These are phyloP conservation scores for Phainopepla nitens DNA, from an alignment of 2,113 vertebrate genomes.

Conservation along the genomic window DNA sequence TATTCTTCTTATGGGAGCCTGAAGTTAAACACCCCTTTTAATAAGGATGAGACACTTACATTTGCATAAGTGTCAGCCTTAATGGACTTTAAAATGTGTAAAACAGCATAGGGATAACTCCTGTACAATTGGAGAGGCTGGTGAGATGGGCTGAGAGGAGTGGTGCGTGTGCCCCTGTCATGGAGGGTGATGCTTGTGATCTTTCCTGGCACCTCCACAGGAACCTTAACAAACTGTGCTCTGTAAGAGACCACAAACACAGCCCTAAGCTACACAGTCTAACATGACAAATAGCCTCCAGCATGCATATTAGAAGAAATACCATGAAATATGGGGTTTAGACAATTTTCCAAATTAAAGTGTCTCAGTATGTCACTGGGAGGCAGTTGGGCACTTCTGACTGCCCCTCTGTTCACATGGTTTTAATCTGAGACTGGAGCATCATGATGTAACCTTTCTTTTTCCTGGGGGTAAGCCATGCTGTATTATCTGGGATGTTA, in stretches of 20 bases:
- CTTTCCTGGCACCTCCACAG: not conserved
- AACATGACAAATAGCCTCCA: not conserved
- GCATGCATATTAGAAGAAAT: not conserved
- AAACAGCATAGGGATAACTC: not conserved
- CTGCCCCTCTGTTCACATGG: not conserved
- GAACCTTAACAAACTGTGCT: not conserved
- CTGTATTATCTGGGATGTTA: not conserved
- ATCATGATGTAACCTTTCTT: not conserved
- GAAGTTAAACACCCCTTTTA: not conserved
- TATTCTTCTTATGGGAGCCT: not conserved
- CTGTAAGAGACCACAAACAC: not conserved
- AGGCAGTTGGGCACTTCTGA: not conserved
- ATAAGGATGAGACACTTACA: slow-evolving; percentile 19
- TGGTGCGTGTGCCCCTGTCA: fast-evolving
- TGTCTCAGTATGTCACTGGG: not conserved
- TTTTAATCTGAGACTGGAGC: not conserved
- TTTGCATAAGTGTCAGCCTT: slow-evolving; percentile 5
- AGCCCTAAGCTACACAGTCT: not conserved
- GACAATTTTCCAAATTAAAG: not conserved
- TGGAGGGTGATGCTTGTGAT: not conserved
- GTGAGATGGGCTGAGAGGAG: not conserved
- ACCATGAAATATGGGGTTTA: not conserved
- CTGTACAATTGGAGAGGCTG: not conserved
- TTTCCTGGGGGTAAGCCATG: not conserved
- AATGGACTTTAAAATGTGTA: slow-evolving; percentile 2